A percentile compares a stretch with the other conserved stretches of the same genome.
These are phyloP conservation scores for Pseudococcus jackbeardsleyi DNA, from an alignment of 2,888 invertebrate genomes.

Conservation along the genomic window DNA sequence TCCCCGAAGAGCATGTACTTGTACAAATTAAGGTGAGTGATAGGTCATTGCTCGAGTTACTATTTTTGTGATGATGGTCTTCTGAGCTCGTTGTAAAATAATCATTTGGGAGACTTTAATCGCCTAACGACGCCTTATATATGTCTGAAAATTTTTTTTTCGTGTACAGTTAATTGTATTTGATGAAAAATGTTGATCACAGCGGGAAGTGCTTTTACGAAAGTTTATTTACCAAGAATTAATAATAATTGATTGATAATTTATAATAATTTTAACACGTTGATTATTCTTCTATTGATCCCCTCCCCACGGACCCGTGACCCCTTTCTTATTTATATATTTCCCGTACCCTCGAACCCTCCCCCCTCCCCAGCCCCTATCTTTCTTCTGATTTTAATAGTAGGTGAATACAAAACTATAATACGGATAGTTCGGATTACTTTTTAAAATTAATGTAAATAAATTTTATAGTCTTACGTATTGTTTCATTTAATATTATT, in stretches of 20 bases:
- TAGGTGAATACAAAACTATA: slow-evolving; percentile 4
- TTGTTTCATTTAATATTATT: neutral
- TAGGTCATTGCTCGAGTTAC: neutral
- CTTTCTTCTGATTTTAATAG: neutral
- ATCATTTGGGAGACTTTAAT: neutral
- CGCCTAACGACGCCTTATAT: neutral
- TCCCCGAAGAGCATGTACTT: no score
- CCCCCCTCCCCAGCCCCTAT: neutral
- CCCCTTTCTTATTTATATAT: neutral
- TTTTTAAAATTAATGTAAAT: slow-evolving; percentile 23
- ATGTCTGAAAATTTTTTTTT: neutral
- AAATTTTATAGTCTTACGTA: slow-evolving; percentile 40
- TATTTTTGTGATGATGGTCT: slow-evolving; percentile 2
- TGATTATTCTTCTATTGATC: slow-evolving; percentile 17
- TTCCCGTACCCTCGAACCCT: neutral
- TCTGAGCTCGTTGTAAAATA: neutral
- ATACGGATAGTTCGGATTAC: slow-evolving; percentile 31
- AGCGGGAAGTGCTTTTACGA: neutral
- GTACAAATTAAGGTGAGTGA: no score
- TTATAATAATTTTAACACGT: slow-evolving; percentile 34
- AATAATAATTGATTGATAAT: neutral
- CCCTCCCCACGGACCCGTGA: neutral
- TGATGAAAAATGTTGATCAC: neutral
- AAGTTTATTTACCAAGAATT: slow-evolving; percentile 33
- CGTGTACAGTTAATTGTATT: neutral